Evolutionary conservation across 2,113 vertebrate genomes (phyloP), one percentile per base, ranked within the genome.

Genomic region (Sceloporus undulatus): DNA sequence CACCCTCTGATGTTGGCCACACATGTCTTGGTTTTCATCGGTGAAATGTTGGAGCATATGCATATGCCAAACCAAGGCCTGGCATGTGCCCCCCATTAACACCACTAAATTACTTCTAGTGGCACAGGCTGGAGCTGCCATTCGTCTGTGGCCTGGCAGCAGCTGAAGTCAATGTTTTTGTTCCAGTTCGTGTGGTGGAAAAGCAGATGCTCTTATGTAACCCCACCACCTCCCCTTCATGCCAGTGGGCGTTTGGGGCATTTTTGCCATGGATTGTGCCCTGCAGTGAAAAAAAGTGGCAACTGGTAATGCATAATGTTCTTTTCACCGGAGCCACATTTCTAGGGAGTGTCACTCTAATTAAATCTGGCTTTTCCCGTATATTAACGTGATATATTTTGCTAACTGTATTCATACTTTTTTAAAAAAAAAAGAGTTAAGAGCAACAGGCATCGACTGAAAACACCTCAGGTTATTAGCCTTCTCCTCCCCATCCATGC

Each of bases 301-400:
- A 56, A 54, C 2, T 54, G 68, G 65, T 71, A 56, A 52, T 70
- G 71, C 40, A 79, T 56, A 18, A 42, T 7, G 2, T 42, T 42
- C 8, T 74, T 74, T 71, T 42, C 23, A 16, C 9, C n/a, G 48
- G 29, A 54, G 65, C 5, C 14, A 27, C 19, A 27, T 86, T 75
- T 81, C 38, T 62, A 87, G 34, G 38, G 54, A 48, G n/a, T 81
- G 86, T 48, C 68, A 29, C 14, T 73, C 68, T 73, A 74, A 87
- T 74, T 81, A 74, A 42, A 81, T 48, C 56, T 74, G 52, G 23
- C 29, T 79, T 68, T 84, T 65, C 59, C 59, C 40, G 3, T 29
- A 54, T 74, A 40, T 85, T 59, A 85, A 34, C 27, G 23, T 19
- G 25, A 52, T 14, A 8, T 42, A 65, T 42, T 79, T 82, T 27